A percentile compares a stretch with the other conserved stretches of the same genome.
Evolutionary conservation across 1,140 invertebrate species (phyloP).

Genomic region (Lepidurus packardi): DNA sequence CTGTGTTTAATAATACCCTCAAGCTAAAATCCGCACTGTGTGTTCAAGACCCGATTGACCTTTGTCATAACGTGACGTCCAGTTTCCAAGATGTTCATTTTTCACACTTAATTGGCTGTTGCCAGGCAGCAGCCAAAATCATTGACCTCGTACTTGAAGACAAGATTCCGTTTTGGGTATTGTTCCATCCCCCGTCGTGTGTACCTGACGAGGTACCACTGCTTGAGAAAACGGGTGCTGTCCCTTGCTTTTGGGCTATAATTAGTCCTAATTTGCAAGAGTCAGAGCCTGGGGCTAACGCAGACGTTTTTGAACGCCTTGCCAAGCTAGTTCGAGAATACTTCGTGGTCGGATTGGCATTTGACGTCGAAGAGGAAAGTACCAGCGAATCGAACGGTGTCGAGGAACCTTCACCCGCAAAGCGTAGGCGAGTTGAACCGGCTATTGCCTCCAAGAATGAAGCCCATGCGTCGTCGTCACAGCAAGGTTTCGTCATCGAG

Average conservation of each 20-base stretch:
- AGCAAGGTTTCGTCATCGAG: neutral
- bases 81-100: neutral
- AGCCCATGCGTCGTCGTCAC: neutral
- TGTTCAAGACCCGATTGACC: neutral
- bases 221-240: neutral
- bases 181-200: neutral
- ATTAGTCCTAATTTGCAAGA: neutral
- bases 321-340: neutral
- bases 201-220: neutral
- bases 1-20: neutral
- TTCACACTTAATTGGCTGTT: neutral
- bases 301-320: neutral
- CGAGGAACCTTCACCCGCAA: neutral
- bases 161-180: neutral
- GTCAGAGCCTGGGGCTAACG: neutral
- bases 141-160: neutral
- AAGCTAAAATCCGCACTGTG: neutral
- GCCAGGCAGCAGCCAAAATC: neutral
- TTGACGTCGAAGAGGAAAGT: neutral
- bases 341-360: neutral
- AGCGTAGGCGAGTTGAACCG: neutral
- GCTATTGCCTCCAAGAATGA: neutral
- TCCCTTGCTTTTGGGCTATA: neutral
- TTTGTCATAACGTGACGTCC: neutral
- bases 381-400: neutral